These are phyloP conservation scores for Calameuta pallipes DNA, from an alignment of 2,888 invertebrate genomes.

Conservation along the genomic window DNA sequence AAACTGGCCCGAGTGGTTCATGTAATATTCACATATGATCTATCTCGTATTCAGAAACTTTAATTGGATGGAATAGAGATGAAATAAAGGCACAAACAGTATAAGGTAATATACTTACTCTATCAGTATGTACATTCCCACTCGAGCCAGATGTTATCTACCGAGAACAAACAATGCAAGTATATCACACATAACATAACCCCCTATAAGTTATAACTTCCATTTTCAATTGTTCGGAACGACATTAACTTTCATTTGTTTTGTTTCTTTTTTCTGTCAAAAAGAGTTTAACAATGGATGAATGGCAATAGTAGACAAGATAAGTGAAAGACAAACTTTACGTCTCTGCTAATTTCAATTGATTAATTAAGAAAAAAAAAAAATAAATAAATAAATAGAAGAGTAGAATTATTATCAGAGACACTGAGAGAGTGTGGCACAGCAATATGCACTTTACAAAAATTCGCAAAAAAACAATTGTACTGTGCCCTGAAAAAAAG, in stretches of 20 bases:
- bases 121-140: conserved; percentile 63
- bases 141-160: conserved; percentile 63
- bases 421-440: no score
- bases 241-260: conserved; percentile 11
- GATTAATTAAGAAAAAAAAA: no score
- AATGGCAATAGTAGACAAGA: no score
- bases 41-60: conserved; percentile 26
- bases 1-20: conserved; percentile 58
- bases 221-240: conserved; percentile 33
- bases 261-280: conserved; percentile 18
- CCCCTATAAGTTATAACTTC: conserved; percentile 41
- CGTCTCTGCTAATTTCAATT: no score
- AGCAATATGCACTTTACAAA: no score
- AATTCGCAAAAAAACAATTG: no score
- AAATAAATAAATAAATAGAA: no score
- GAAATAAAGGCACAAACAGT: conserved; percentile 57
- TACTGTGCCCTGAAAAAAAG: no score
- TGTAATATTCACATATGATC: conserved; percentile 41
- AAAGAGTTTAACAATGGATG: conserved; percentile 4
- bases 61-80: conserved; percentile 39
- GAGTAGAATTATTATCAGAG: no score
- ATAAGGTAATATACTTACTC: conserved; percentile 62
- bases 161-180: conserved; percentile 59
- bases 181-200: conserved; percentile 50
- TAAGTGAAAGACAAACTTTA: no score